These are phyloP conservation scores for Chesias legatella DNA, from an alignment of 2,888 invertebrate genomes.

Conservation along the genomic window DNA sequence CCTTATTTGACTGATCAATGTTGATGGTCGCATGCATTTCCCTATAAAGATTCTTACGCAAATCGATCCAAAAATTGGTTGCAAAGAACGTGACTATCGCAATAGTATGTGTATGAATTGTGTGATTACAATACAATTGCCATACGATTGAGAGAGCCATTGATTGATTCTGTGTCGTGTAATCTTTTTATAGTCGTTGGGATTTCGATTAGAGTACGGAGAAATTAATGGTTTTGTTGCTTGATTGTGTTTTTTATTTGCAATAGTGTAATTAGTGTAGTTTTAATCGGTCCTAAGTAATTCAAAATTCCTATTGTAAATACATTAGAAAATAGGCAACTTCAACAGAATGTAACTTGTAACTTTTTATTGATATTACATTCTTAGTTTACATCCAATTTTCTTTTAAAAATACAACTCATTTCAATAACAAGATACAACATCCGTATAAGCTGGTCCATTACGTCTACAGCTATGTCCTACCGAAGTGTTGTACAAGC, in stretches of 20 bases:
- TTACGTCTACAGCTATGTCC: slow-evolving; percentile 17
- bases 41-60: slow-evolving; percentile 23
- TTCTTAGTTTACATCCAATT: no score
- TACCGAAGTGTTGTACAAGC: slow-evolving; percentile 24
- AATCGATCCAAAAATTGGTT: slow-evolving; percentile 15
- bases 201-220: slow-evolving; percentile 20
- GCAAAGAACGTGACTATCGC: slow-evolving; percentile 27
- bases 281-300: no score
- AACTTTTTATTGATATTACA: no score
- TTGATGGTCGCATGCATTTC: slow-evolving; percentile 12
- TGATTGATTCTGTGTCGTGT: slow-evolving; percentile 24
- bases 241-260: background rate
- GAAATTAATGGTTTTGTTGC: slow-evolving; percentile 19
- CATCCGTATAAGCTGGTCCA: slow-evolving; percentile 1
- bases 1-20: slow-evolving; percentile 2
- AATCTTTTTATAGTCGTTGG: slow-evolving; percentile 21
- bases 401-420: no score
- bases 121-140: slow-evolving; percentile 29
- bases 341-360: no score
- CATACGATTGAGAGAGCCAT: slow-evolving; percentile 27
- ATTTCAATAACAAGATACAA: background rate
- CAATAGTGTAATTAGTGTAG: background rate
- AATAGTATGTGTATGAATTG: slow-evolving; percentile 25
- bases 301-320: no score
- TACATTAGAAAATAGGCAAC: no score